Evolutionary conservation across 92 coral and sea anemone species (phyloP).

Genomic region (Parazoanthus swiftii): DNA sequence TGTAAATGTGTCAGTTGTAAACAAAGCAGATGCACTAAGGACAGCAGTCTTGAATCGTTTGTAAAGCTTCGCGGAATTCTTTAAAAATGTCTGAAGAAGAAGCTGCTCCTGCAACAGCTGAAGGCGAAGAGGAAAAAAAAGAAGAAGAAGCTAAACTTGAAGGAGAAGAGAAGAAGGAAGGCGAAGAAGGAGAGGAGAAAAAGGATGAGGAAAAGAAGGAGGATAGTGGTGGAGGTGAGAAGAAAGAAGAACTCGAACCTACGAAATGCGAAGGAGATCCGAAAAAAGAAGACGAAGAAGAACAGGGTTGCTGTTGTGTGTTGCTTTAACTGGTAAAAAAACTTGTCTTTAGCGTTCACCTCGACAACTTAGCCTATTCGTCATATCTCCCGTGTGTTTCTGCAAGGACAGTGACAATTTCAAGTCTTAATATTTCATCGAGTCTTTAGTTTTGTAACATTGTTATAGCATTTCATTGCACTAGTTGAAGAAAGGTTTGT

Average conservation of each 20-base stretch:
- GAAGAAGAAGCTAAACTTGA: neutral
- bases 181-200: constrained; percentile 16
- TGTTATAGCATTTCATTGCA: neutral
- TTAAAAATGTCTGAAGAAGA: constrained; percentile 39
- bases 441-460: neutral
- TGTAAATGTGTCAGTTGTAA: constrained; percentile 24
- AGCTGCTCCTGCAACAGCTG: constrained; percentile 22
- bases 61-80: neutral
- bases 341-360: neutral
- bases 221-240: constrained; percentile 10
- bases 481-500: neutral
- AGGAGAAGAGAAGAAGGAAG: constrained; percentile 6
- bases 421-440: neutral
- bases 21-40: constrained; percentile 10
- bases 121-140: constrained; percentile 37
- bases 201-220: constrained; percentile 20
- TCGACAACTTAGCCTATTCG: neutral
- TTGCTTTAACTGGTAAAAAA: neutral
- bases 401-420: neutral
- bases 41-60: neutral
- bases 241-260: neutral
- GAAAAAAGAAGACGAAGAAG: constrained; percentile 32
- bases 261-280: neutral
- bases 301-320: constrained; percentile 38
- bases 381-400: neutral